Base-by-base conservation (phyloP, 1,140 invertebrate species). In the Nixonia krombeini region DNA sequence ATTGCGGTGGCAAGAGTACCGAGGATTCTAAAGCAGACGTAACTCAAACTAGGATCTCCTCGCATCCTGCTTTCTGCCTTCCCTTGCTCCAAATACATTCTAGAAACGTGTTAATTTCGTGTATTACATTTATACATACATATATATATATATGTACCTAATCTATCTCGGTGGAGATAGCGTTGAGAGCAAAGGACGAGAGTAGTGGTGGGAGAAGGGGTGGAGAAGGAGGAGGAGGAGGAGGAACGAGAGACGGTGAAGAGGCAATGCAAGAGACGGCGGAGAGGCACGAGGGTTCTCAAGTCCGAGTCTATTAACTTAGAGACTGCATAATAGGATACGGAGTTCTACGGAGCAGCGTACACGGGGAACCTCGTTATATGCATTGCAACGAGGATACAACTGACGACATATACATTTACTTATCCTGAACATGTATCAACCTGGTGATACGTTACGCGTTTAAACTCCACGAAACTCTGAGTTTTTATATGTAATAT, bases 271-370 rank as follows among this genome's bases (percentile, higher is more conserved):
- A 26, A 5, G 23, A 18, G 42, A 26, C n/a, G 37, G 51, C 16
- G 37, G 33, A 38, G 37, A n/a, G 42, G 52, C 50, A 58, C 55
- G 40, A 70, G 55, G 59, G 16, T 71, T 50, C 66, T 62, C 69
- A 59, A 72, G 66, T 75, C 66, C 64, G 63, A 75, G 74, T 77
- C 70, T 62, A 74, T 76, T 74, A 70, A 72, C 70, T 74, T 69
- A 72, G 71, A 69, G 73, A 70, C 70, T 74, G 64, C 55, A 71
- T 71, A 70, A 75, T 76, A 53, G 74, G 71, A 75, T 71, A 74
- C 67, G 31, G 64, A 72, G 56, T 67, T 66, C 25, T 45, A 21
- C 55, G 55, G 51, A 69, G 55, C 65, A 72, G 70, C 52, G 58
- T 73, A 76, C 55, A 66, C 63, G 56, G 9, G 31, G 62, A 61